Percentiles rank a stretch among this genome's conserved stretches.
Conservation (phyloP, 2,797 vertebrate genomes). For the Spinus olivaceus region DNA sequence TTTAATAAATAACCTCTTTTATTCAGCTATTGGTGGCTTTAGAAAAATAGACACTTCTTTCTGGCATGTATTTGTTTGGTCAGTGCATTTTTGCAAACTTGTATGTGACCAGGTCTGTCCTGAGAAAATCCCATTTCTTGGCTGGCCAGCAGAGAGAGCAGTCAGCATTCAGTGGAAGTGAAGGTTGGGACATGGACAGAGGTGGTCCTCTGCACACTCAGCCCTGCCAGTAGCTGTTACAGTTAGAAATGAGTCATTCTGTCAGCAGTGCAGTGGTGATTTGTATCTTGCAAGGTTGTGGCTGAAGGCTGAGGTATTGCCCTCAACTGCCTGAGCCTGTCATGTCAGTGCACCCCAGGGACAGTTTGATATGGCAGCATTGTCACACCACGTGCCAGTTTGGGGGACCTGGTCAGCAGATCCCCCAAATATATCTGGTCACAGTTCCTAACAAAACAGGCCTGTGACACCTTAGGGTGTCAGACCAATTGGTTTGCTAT, state of each 20-base stretch:
- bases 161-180: not conserved
- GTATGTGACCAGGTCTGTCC: not conserved
- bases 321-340: not conserved
- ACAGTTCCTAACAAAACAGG: not conserved
- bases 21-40: not conserved
- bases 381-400: fast-evolving
- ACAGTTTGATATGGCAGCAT: not conserved
- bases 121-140: not conserved
- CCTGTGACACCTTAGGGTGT: not conserved
- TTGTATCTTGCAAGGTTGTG: not conserved
- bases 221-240: not conserved
- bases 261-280: not conserved
- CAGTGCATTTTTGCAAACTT: not conserved
- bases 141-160: constrained; percentile 61
- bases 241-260: not conserved
- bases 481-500: not conserved
- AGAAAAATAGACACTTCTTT: not conserved
- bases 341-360: not conserved
- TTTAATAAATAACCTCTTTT: not conserved
- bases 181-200: not conserved
- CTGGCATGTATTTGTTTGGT: not conserved
- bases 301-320: not conserved
- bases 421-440: not conserved
- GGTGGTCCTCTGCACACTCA: fast-evolving
- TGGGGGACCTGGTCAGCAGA: not conserved